Conservation (phyloP, 2,797 vertebrate genomes). For the Gallirallus australis region DNA sequence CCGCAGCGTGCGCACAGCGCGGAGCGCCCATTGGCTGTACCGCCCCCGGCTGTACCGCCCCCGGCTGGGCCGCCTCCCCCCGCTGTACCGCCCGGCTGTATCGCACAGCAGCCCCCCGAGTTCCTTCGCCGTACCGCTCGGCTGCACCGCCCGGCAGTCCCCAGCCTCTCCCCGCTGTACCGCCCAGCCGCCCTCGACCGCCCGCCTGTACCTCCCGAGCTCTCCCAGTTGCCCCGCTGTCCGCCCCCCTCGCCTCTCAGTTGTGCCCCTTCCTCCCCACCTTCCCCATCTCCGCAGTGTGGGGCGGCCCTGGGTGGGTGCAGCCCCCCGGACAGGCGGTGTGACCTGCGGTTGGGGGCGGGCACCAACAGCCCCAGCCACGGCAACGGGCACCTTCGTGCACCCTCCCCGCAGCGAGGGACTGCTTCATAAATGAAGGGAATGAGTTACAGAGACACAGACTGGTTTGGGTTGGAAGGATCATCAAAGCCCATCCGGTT, state of each 20-base stretch:
- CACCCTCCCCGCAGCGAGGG: background rate
- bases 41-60: background rate
- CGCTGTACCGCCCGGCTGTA: background rate
- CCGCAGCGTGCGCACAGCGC: background rate
- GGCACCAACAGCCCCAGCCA: background rate
- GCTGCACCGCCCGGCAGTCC: background rate
- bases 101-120: background rate
- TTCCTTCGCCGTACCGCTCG: background rate
- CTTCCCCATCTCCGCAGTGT: too few species aligned
- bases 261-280: too few species aligned
- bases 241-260: background rate
- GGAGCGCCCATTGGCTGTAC: background rate
- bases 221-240: rapidly evolving
- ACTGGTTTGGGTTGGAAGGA: too few species aligned
- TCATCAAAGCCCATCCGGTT: too few species aligned
- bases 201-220: too few species aligned
- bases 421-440: rapidly evolving
- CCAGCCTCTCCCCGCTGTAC: background rate
- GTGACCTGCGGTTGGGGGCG: rapidly evolving
- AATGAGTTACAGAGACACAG: background rate
- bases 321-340: background rate
- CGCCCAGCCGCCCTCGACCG: too few species aligned
- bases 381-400: rapidly evolving
- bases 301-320: too few species aligned
- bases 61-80: too few species aligned